Base-by-base conservation (phyloP, 2,888 invertebrate genomes). In the Caenorhabditis afra region DNA sequence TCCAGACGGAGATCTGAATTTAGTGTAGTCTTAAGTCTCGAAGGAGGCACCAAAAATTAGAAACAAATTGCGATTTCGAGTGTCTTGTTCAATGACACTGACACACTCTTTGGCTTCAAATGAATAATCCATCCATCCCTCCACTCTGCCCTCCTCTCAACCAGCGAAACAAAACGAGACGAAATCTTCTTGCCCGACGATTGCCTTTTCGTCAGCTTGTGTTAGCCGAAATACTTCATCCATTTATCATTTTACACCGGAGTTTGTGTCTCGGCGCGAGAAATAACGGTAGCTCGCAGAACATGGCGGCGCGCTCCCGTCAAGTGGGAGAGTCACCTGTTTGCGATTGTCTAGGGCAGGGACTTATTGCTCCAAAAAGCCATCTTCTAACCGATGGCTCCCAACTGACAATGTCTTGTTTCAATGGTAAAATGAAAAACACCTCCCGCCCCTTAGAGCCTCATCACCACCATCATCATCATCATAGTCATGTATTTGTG, bases 151-250 rank as follows among this genome's bases (percentile, higher is more conserved):
- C 37, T 45, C 22, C 29, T 68, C n/a, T 53, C 64, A 39, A 20
- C 45, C 61, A 61, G 53, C 47, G 74, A 74, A 66, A 74, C 66
- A 67, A 61, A 75, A 49, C 57, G 37, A 59, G 45, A 50, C 35
- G 58, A 49, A 58, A 57, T 53, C 52, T 52, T 39, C 57, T 50
- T 22, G 45, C 22, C 50, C 58, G n/a, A n/a, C n/a, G n/a, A n/a
- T 44, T 35, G 37, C 50, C 50, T 58, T 57, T 55, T 44, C 37
- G 16, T 41, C 37, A 57, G 29, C 55, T 53, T 59, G 16, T 76
- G 75, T 76, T 76, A 55, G 62, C 57, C 67, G 53, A 67, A 59
- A 61, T 75, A 74, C 74, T 75, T 45, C 55, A 75, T 67, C 64
- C 65, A 7, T 5, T 29, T 29, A 77, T 70, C 77, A 70, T 58